phyloP scores from a whole-genome alignment of 2,888 invertebrate species.

The Poecilobothrus nobilitatus region DNA sequence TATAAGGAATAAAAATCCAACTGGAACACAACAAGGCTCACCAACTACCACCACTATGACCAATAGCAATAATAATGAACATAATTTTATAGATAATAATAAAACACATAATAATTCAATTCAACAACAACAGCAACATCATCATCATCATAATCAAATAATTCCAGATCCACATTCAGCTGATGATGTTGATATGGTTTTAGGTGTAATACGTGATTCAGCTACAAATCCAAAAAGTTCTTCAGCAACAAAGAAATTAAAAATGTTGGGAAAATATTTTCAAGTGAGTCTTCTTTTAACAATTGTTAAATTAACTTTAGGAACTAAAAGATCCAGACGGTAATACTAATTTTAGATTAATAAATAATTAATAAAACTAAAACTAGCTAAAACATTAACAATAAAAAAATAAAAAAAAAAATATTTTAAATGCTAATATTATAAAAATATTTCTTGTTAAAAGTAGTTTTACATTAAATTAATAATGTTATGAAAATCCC shows the following conservation, averaged over 20 bases:
- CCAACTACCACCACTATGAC: not conserved
- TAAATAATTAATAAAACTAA: not conserved
- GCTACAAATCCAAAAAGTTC: conserved; percentile 38
- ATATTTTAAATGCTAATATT: too few species aligned
- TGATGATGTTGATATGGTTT: conserved; percentile 40
- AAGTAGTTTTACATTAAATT: too few species aligned
- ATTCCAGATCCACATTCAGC: conserved; percentile 30
- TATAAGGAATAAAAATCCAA: conserved; percentile 16
- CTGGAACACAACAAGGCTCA: conserved; percentile 11
- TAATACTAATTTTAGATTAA: conserved; percentile 45
- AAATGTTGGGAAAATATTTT: conserved; percentile 58
- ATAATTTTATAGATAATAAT: conserved; percentile 21
- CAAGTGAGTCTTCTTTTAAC: conserved; percentile 48
- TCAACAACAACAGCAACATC: conserved; percentile 30
- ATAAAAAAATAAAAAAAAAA: too few species aligned
- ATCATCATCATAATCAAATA: conserved; percentile 21
- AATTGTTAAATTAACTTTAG: conserved; percentile 24
- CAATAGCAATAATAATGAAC: not conserved
- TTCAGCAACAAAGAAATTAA: conserved; percentile 49
- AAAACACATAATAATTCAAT: conserved; percentile 30
- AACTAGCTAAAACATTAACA: too few species aligned
- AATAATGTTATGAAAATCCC: too few species aligned
- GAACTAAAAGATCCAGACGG: conserved; percentile 8
- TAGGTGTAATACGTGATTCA: conserved; percentile 39
- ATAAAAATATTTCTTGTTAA: too few species aligned